Evolutionary conservation across 2,888 invertebrate species (phyloP), one percentile per base, ranked within the genome.

Genomic region (Micoletzkya japonica): DNA sequence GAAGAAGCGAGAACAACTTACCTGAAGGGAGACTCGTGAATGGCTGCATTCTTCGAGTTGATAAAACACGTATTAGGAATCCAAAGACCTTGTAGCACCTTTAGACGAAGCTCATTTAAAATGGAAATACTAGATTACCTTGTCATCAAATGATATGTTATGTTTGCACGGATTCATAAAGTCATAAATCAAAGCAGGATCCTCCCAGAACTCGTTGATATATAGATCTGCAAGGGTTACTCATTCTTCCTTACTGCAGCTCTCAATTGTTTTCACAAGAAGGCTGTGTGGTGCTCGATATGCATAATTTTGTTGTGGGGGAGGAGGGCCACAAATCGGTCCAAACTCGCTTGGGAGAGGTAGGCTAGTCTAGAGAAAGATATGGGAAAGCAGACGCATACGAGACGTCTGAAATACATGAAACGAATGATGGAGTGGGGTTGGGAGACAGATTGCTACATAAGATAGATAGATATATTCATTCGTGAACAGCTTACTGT

Each of bases 121-220:
- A 10, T 39, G 39, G 10, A 39, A 32, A 10, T 17, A 24, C n/a
- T 10, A 37, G 32, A 49, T 7, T n/a, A 70, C 82, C 54, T 81
- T 82, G 74, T 85, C 80, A 61, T 85, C 85, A 59, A 85, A 82
- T n/a, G 84, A 82, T 37, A 85, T 79, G 73, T 85, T 85, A 36
- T 70, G 71, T 76, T 82, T 83, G 75, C 85, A 85, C 4, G 85
- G 85, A 73, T 85, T 85, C 83, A 85, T 81, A 67, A 82, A 78
- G 44, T 81, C 81, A 70, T 78, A 85, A 4, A 77, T 74, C 26
- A 85, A 71, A 2, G 83, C 83, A 14, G 85, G 84, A 72, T 85
- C 85, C 61, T 80, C 82, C 85, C 85, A 85, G 69, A 84, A 82
- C 72, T 85, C 85, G 74, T 85, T 85, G 61, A 85, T 83, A 71